Evolutionary conservation across 2,797 vertebrate species (phyloP).

Genomic region (Eupleurogrammus muticus): DNA sequence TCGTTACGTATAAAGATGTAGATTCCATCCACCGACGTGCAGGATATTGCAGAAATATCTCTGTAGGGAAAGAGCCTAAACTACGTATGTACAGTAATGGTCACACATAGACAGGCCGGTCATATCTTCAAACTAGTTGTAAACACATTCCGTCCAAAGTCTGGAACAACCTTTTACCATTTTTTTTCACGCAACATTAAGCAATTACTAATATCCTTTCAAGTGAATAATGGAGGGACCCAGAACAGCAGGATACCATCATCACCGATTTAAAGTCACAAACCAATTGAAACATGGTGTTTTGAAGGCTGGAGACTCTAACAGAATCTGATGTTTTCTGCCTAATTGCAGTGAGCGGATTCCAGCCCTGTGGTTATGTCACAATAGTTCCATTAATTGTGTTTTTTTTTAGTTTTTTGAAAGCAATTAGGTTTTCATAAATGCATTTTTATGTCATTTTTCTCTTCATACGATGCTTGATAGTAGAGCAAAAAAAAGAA

Average conservation of each 20-base stretch:
- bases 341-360: slow-evolving; percentile 39
- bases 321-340: slow-evolving; percentile 32
- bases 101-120: slow-evolving; percentile 5
- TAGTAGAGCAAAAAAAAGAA: background rate
- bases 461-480: background rate
- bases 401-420: slow-evolving; percentile 3
- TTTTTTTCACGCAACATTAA: slow-evolving; percentile 64
- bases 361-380: slow-evolving; percentile 23
- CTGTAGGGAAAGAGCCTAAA: background rate
- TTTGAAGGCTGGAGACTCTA: slow-evolving; percentile 57
- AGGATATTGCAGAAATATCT: slow-evolving; percentile 4
- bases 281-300: slow-evolving; percentile 56
- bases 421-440: slow-evolving; percentile 17
- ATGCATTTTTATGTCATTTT: slow-evolving; percentile 20
- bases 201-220: slow-evolving; percentile 61
- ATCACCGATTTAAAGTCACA: slow-evolving; percentile 60
- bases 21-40: background rate
- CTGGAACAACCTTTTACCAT: slow-evolving; percentile 48
- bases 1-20: background rate
- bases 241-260: slow-evolving; percentile 61
- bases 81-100: background rate
- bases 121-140: slow-evolving; percentile 13
- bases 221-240: slow-evolving; percentile 58
- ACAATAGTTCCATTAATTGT: slow-evolving; percentile 27
- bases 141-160: slow-evolving; percentile 28